Evolutionary conservation across 2,888 invertebrate genomes (phyloP), one percentile per base, ranked within the genome.

Genomic region (Seladonia tumulorum): DNA sequence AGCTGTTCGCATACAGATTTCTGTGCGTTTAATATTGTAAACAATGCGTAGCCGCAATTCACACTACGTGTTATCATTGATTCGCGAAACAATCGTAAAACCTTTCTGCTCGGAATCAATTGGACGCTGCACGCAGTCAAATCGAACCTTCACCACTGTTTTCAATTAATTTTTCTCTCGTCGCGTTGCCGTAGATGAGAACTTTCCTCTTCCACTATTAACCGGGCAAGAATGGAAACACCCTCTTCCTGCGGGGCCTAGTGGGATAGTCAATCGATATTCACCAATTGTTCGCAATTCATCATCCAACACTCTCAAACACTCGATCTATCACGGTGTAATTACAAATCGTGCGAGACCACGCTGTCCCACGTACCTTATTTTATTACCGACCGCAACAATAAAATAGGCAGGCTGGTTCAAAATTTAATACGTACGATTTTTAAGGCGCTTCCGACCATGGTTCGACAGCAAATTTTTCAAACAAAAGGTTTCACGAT

Each of bases 281-380:
- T 68, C 66, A 68, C 66, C 35, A 68, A 68, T 68, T 22, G 66
- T 68, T 39, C 10, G 35, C 66, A 68, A 68, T 39, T 68, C 39
- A 39, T 68, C 66, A 39, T 39, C 10, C 39, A 39, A 35, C 39
- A 63, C 63, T 18, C 8, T 63, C 63, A 29, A 29, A 18, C 29
- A 63, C 29, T 29, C 63, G 63, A 63, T 63, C 29, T 63, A 29
- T 63, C 63, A 29, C 63, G 2, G 29, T 29, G 29, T 16, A 63
- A 63, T 63, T 63, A 29, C 29, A 29, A 12, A 29, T 63, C 29
- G 29, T 8, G 63, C 0, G 63, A 18, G 63, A 29, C 16, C 16
- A 18, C 29, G 1, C 29, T 25, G 1, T 25, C 14, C 16, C 25
- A 16, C 16, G 5, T 14, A 63, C 29, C 29, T 63, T 63, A 63